A percentile compares a stretch with the other conserved stretches of the same genome.
phyloP scores from a whole-genome alignment of 2,888 invertebrate species.

The Campoplex capitator region DNA sequence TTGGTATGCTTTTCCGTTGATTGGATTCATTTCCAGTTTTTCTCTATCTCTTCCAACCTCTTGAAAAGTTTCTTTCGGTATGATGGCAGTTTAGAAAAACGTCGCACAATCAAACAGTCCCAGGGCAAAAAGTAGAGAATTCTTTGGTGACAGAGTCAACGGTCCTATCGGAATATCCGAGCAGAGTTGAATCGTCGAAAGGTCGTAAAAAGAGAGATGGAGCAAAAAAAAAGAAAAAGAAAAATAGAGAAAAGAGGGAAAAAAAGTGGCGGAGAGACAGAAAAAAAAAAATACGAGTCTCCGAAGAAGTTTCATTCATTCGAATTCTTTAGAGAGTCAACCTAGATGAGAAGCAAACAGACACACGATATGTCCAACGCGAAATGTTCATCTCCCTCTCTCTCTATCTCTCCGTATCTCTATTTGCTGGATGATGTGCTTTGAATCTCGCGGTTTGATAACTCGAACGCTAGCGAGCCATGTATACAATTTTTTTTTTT shows the following conservation, averaged over 20 bases:
- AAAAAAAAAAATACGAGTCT: constrained; percentile 42
- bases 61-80: neutral
- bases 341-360: constrained; percentile 82
- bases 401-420: constrained; percentile 76
- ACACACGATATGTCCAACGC: constrained; percentile 37
- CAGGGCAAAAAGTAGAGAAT: neutral
- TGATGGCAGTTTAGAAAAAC: constrained; percentile 24
- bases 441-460: constrained; percentile 82
- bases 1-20: constrained; percentile 46
- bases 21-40: constrained; percentile 50
- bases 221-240: neutral
- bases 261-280: constrained; percentile 1
- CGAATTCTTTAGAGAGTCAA: constrained; percentile 79
- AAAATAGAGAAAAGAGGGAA: constrained; percentile 6
- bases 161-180: constrained; percentile 46
- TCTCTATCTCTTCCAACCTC: constrained; percentile 18
- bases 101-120: constrained; percentile 38
- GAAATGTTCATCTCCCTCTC: neutral
- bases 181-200: constrained; percentile 35
- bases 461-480: constrained; percentile 30
- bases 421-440: constrained; percentile 80
- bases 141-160: constrained; percentile 22
- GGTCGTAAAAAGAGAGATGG: neutral
- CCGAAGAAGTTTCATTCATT: constrained; percentile 76
- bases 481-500: constrained; percentile 12